Conservation (phyloP, 2,888 invertebrate species). For the Lissonota sp. region DNA sequence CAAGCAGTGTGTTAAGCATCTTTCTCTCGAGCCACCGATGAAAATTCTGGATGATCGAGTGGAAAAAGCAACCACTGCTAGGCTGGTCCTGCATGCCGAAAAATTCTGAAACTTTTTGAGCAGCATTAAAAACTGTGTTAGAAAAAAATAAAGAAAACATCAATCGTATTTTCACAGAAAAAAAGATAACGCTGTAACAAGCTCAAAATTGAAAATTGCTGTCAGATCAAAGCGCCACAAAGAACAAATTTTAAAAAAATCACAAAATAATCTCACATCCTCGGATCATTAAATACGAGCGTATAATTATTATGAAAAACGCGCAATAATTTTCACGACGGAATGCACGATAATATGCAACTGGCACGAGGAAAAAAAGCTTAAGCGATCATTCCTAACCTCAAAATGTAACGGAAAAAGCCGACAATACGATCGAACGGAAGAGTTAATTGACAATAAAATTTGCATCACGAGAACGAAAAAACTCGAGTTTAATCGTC, state of each 20-base stretch:
- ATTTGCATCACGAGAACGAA: constrained; percentile 1
- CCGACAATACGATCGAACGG: constrained; percentile 64
- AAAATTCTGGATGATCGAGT: constrained; percentile 68
- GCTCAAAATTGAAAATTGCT: constrained; percentile 22
- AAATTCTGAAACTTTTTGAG: constrained; percentile 80
- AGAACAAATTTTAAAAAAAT: neutral
- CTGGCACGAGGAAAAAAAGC: constrained; percentile 51
- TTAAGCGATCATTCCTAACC: constrained; percentile 70
- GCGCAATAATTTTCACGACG: constrained; percentile 37
- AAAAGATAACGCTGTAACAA: neutral
- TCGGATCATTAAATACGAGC: constrained; percentile 21
- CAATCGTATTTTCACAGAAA: neutral
- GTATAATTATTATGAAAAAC: constrained; percentile 39
- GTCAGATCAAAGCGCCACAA: neutral
- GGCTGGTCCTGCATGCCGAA: constrained; percentile 70
- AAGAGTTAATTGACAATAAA: constrained; percentile 42
- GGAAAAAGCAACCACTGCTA: constrained; percentile 68
- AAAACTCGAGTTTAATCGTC: constrained; percentile 36
- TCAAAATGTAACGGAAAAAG: constrained; percentile 56
- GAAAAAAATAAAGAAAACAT: constrained; percentile 12
- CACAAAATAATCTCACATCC: neutral
- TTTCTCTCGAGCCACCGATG: constrained; percentile 64
- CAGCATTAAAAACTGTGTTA: no score
- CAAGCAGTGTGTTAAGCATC: constrained; percentile 46
- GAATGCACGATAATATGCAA: constrained; percentile 29